Evolutionary conservation across 2,797 vertebrate genomes (phyloP).

Genomic region (Aldrovandia affinis): DNA sequence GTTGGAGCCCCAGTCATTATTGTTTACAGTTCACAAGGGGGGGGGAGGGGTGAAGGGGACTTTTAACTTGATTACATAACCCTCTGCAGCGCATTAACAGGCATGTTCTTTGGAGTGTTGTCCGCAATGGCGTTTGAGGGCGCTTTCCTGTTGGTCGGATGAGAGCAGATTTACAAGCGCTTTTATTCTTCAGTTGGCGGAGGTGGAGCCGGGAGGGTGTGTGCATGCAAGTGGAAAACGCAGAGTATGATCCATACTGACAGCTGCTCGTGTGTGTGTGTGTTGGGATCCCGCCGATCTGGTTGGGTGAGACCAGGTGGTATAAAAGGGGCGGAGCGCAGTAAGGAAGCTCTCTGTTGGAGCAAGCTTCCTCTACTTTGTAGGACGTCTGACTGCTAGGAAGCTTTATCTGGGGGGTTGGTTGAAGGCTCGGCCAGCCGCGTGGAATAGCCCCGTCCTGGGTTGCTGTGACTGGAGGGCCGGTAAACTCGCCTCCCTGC

Average conservation of each 20-base stretch:
- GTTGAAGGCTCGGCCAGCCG: background rate
- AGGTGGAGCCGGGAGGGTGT: slow-evolving; percentile 35
- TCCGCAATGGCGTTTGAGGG: background rate
- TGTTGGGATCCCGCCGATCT: slow-evolving; percentile 60
- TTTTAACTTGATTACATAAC: background rate
- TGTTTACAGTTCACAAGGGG: background rate
- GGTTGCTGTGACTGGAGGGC: slow-evolving; percentile 16
- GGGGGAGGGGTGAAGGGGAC: background rate
- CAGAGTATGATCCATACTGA: slow-evolving; percentile 47
- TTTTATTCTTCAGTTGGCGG: slow-evolving; percentile 47
- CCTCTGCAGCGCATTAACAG: background rate
- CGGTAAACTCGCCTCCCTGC: slow-evolving; percentile 13
- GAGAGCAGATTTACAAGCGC: slow-evolving; percentile 38
- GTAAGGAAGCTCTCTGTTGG: slow-evolving; percentile 44
- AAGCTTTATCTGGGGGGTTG: slow-evolving; percentile 36
- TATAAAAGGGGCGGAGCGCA: slow-evolving; percentile 66
- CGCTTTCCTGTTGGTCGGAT: slow-evolving; percentile 13
- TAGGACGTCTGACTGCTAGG: slow-evolving; percentile 38
- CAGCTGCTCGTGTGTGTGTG: slow-evolving; percentile 44
- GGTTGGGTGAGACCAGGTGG: slow-evolving; percentile 61
- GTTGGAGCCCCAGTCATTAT: background rate
- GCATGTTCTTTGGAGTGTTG: background rate
- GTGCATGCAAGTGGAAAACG: slow-evolving; percentile 36
- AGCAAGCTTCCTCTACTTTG: slow-evolving; percentile 42
- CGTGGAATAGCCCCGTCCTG: slow-evolving; percentile 27